phyloP scores from a whole-genome alignment of 1,140 invertebrate genomes.

The Drosophila lowei region DNA sequence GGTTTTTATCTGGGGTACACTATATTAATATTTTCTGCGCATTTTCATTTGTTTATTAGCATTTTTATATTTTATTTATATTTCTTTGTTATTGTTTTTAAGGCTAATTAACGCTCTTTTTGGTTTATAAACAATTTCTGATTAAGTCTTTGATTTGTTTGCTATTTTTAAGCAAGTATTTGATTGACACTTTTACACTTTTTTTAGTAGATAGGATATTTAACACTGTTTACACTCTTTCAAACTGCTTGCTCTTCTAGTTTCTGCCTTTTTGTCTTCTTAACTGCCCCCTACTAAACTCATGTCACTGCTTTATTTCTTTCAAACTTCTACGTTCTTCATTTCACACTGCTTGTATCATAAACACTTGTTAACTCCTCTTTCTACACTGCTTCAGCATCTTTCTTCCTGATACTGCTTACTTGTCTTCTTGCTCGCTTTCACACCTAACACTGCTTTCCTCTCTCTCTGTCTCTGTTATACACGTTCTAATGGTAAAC shows the following conservation, averaged over 20 bases:
- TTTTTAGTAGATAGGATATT: conserved; percentile 10
- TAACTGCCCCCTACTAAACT: neutral
- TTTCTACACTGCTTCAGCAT: too few species aligned
- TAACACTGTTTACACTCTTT: neutral
- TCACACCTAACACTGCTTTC: conserved; percentile 9
- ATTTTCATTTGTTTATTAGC: conserved; percentile 21
- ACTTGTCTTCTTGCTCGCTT: too few species aligned
- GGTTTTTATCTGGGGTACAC: too few species aligned
- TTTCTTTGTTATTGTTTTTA: conserved; percentile 14
- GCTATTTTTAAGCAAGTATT: conserved; percentile 27
- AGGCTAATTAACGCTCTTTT: conserved; percentile 27
- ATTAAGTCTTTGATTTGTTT: conserved; percentile 49
- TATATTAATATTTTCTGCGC: too few species aligned
- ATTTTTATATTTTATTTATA: conserved; percentile 44
- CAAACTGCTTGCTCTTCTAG: conserved; percentile 11
- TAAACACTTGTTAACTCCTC: too few species aligned
- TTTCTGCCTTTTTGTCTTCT: too few species aligned
- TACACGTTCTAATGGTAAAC: conserved; percentile 43
- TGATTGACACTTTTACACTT: conserved; percentile 17
- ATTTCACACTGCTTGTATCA: too few species aligned
- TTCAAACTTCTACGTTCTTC: too few species aligned
- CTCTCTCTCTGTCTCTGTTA: neutral
- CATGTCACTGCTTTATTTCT: too few species aligned
- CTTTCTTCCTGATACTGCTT: too few species aligned
- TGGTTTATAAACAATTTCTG: conserved; percentile 2